Base-by-base conservation (phyloP, 1,140 invertebrate species). In the Drosophila kanapiae region DNA sequence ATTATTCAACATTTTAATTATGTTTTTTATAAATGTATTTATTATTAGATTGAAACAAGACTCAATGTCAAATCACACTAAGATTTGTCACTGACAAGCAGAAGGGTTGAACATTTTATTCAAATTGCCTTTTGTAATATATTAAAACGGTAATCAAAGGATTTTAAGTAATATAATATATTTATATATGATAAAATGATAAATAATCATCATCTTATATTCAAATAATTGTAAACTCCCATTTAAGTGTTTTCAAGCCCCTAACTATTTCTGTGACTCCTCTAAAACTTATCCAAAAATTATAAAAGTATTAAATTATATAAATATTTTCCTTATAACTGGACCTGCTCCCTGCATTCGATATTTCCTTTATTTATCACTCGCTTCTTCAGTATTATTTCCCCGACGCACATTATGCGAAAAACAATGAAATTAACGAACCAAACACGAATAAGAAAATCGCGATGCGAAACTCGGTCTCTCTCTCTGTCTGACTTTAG, bases 361-460 rank as follows among this genome's bases (percentile, higher is more conserved):
- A 53, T 42, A 31, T 23, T 62, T 53, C 2, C n/a, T 23, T 14
- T 16, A 23, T 63, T 13, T 16, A 10, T 27, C 47, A 6, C 1
- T 6, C 0, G 33, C n/a, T 18, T 18, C 29, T 69, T 45, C 48
- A n/a, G 29, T 58, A 48, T 58, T 69, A 69, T 71, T 69, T 61
- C 60, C 48, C 48, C 72, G 67, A 49, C 71, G 64, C 74, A 65
- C 63, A 82, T 79, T 82, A 76, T 86, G 78, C 72, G 78, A 88
- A 88, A 71, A 88, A 88, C 84, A 88, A 88, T 88, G 84, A 88
- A 88, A 88, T 88, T 88, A 88, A 88, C 84, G 80, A 88, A 88
- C 84, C 84, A 83, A 83, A 88, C 74, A 78, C 84, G 77, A 88
- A 78, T 69, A 80, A 77, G 80, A 83, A 79, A 79, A 82, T 87